Percentiles rank a stretch among this genome's conserved stretches.
Conservation (phyloP, 2,888 invertebrate genomes). For the Rotaria magnacalcarata region DNA sequence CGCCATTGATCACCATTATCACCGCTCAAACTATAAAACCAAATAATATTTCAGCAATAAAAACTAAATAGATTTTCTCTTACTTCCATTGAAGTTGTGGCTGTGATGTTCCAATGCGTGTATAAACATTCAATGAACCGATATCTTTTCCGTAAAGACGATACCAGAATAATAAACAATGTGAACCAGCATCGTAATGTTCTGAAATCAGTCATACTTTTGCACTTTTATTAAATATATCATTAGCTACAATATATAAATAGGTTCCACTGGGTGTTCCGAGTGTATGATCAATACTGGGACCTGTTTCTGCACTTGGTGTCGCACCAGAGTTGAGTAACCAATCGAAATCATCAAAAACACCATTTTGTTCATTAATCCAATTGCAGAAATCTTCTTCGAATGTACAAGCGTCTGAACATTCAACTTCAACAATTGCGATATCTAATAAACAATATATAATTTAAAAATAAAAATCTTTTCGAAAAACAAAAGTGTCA, state of each 20-base stretch:
- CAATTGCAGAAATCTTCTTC: slow-evolving; percentile 45
- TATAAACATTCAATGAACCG: slow-evolving; percentile 47
- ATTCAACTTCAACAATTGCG: slow-evolving; percentile 53
- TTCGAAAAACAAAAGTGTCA: not conserved
- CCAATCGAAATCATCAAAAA: slow-evolving; percentile 45
- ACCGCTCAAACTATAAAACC: slow-evolving; percentile 47
- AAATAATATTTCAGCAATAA: not conserved
- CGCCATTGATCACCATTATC: slow-evolving; percentile 53
- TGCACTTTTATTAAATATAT: not conserved
- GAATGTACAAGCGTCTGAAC: slow-evolving; percentile 47
- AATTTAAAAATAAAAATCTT: not conserved
- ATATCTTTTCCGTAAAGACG: slow-evolving; percentile 46
- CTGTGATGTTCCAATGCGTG: slow-evolving; percentile 12
- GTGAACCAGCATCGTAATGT: slow-evolving; percentile 39
- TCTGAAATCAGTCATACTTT: slow-evolving; percentile 45
- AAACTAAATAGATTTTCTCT: not conserved
- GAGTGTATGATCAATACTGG: slow-evolving; percentile 49
- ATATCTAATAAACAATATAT: slow-evolving; percentile 50
- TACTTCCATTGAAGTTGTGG: slow-evolving; percentile 39
- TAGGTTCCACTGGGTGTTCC: slow-evolving; percentile 40
- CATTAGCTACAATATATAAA: slow-evolving; percentile 40
- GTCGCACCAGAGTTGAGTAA: slow-evolving; percentile 51
- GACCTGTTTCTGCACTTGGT: slow-evolving; percentile 51
- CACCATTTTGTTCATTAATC: slow-evolving; percentile 41
- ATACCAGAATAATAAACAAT: slow-evolving; percentile 43